Conservation (phyloP, 1,140 invertebrate genomes). For the Dreissena rostriformis region DNA sequence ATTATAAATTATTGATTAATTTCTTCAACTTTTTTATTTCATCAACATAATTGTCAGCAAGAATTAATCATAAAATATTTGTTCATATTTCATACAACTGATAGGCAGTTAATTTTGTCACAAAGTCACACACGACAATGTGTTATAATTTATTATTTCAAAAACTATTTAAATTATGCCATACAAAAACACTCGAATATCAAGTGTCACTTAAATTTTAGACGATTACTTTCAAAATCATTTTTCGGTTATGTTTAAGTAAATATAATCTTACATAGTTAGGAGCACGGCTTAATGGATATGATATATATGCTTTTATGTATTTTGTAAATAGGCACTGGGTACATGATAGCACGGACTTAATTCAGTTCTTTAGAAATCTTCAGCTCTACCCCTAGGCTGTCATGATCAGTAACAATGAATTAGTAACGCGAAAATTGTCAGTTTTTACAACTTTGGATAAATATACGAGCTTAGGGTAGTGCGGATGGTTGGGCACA, state of each 20-base stretch:
- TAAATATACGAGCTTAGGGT: background rate
- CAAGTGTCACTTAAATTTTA: no score
- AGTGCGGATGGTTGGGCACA: background rate
- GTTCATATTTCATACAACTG: no score
- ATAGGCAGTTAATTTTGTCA: no score
- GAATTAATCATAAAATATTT: no score
- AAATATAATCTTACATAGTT: background rate
- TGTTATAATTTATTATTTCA: no score
- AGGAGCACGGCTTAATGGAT: background rate
- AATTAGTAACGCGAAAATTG: conserved; percentile 7
- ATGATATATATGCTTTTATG: background rate
- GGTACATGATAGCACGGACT: background rate
- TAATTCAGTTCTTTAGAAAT: conserved; percentile 1
- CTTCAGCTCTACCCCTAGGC: background rate
- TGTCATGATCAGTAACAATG: conserved; percentile 3
- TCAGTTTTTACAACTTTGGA: background rate
- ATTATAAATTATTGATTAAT: no score
- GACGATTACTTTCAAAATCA: no score
- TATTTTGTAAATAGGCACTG: background rate
- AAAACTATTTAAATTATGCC: no score
- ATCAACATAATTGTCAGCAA: no score
- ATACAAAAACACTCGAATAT: no score
- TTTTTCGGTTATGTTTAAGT: background rate
- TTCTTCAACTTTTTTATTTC: no score
- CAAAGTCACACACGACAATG: no score